Evolutionary conservation across 2,113 vertebrate genomes (phyloP).

Genomic region (Dicerorhinus sumatrensis): DNA sequence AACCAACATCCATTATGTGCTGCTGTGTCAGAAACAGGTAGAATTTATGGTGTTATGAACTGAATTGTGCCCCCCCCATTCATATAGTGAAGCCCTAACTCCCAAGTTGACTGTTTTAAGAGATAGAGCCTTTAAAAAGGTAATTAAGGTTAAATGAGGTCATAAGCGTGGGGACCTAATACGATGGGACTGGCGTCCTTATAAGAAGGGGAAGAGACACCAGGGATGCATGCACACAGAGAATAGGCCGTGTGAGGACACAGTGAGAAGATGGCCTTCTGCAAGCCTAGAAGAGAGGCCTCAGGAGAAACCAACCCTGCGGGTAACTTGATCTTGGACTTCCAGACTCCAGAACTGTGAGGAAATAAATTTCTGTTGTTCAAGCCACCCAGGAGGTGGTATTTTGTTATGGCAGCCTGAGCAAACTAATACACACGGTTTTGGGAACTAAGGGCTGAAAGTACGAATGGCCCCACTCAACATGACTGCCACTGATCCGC

Average conservation of each 20-base stretch:
- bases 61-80: not conserved
- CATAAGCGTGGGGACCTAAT: not conserved
- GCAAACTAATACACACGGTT: not conserved
- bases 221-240: not conserved
- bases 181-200: not conserved
- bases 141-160: not conserved
- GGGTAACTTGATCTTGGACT: not conserved
- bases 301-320: not conserved
- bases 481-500: not conserved
- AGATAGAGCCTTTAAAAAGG: not conserved
- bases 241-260: not conserved
- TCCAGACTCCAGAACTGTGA: not conserved
- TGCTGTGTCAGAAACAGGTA: not conserved
- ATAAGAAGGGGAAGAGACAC: not conserved
- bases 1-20: not conserved
- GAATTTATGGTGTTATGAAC: not conserved
- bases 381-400: not conserved
- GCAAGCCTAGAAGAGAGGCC: not conserved
- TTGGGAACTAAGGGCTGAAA: not conserved
- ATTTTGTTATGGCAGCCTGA: not conserved
- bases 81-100: not conserved
- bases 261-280: not conserved
- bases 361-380: not conserved
- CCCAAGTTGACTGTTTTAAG: not conserved
- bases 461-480: not conserved